Evolutionary conservation across 2,113 vertebrate species (phyloP).

Genomic region (Ceuthmochares aereus): DNA sequence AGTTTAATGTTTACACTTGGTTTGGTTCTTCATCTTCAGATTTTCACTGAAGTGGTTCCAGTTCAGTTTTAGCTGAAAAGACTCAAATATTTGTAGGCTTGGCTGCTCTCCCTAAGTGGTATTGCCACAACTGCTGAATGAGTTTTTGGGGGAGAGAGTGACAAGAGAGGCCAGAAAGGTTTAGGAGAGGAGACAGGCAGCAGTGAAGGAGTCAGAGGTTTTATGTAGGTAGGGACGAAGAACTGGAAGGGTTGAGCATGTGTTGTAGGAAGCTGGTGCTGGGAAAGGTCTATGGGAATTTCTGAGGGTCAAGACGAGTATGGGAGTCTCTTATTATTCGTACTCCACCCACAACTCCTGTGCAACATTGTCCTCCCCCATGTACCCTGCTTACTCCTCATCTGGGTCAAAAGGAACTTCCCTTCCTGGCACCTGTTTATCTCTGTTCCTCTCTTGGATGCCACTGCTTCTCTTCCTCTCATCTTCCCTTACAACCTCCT

Average conservation of each 20-base stretch:
- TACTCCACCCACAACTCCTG: neutral
- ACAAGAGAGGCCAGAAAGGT: neutral
- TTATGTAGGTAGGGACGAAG: neutral
- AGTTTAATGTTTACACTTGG: neutral
- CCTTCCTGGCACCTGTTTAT: neutral
- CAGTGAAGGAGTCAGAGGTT: rapidly evolving
- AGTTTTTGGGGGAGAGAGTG: neutral
- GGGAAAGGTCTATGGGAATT: neutral
- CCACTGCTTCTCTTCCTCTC: neutral
- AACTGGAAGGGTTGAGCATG: neutral
- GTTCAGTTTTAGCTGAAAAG: neutral
- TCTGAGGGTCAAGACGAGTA: neutral
- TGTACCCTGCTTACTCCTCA: neutral
- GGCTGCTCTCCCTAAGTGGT: neutral
- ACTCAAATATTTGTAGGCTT: neutral
- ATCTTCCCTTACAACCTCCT: neutral
- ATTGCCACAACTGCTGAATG: neutral
- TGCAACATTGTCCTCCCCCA: neutral
- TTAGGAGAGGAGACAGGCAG: neutral
- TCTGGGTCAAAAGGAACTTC: neutral
- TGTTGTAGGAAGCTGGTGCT: neutral
- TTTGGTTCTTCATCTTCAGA: neutral
- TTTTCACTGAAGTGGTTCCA: neutral
- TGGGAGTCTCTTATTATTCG: neutral
- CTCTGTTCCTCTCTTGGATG: neutral